phyloP scores from a whole-genome alignment of 2,113 vertebrate genomes.

The Rhinopomastus cyanomelas region DNA sequence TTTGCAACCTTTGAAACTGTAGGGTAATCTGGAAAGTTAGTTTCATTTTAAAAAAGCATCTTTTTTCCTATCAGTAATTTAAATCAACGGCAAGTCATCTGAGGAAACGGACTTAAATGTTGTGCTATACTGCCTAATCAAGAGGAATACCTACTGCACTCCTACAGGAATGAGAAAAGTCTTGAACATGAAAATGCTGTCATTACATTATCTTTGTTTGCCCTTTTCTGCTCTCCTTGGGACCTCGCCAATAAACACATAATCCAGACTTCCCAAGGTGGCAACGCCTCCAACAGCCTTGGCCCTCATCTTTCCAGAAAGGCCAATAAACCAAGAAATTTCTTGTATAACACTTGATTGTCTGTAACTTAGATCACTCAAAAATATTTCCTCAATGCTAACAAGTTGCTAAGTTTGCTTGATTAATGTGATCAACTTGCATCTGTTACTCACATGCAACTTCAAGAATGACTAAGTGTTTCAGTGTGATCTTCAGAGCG shows the following conservation, averaged over 20 bases:
- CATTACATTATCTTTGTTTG: not conserved
- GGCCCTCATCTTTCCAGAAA: not conserved
- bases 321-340: not conserved
- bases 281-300: not conserved
- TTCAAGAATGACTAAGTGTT: not conserved
- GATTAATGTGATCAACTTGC: not conserved
- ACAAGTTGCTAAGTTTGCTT: not conserved
- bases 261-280: not conserved
- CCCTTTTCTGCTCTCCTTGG: not conserved
- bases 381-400: not conserved
- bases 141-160: constrained; percentile 43
- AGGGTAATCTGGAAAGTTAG: constrained; percentile 24
- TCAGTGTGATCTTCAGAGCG: not conserved
- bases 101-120: not conserved
- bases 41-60: constrained; percentile 8
- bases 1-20: constrained; percentile 39
- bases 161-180: constrained; percentile 15
- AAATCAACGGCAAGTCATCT: constrained; percentile 4
- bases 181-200: not conserved
- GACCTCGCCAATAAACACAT: not conserved
- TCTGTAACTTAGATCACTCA: not conserved
- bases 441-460: constrained; percentile 44
- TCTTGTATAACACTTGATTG: not conserved
- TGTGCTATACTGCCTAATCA: not conserved
- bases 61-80: not conserved